Conservation (phyloP, 1,140 invertebrate genomes). For the Dryas iulia region DNA sequence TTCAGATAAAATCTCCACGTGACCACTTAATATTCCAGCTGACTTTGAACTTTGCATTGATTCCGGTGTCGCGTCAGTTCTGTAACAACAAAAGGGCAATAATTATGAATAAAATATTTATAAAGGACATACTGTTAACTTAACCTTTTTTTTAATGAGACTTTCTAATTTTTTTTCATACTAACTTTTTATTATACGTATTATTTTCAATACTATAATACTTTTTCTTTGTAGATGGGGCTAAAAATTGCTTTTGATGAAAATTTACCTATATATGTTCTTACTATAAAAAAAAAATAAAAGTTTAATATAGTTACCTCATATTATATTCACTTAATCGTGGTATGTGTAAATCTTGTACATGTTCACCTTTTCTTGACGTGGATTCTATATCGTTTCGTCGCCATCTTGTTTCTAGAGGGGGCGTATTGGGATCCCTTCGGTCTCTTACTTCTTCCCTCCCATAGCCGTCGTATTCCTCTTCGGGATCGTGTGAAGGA, state of each 20-base stretch:
- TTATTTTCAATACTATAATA: too few relatives aligned
- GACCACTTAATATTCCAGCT: slow-evolving; percentile 62
- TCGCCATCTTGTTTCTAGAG: slow-evolving; percentile 55
- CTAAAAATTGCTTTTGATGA: too few relatives aligned
- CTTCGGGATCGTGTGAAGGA: slow-evolving; percentile 83
- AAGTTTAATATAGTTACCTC: slow-evolving; percentile 47
- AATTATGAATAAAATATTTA: too few relatives aligned
- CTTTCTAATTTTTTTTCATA: too few relatives aligned
- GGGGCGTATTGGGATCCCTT: slow-evolving; percentile 51
- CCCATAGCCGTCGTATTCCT: slow-evolving; percentile 79
- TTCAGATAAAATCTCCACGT: slow-evolving; percentile 74
- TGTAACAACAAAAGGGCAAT: slow-evolving; percentile 61
- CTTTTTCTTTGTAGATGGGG: too few relatives aligned
- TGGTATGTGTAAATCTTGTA: slow-evolving; percentile 82
- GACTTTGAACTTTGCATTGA: slow-evolving; percentile 69
- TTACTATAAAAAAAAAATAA: too few relatives aligned
- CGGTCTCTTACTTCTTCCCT: slow-evolving; percentile 62
- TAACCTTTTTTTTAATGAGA: too few relatives aligned
- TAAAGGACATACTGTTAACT: too few relatives aligned
- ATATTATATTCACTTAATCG: slow-evolving; percentile 79
- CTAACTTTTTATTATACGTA: too few relatives aligned
- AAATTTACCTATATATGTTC: too few relatives aligned
- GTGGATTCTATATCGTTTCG: slow-evolving; percentile 53
- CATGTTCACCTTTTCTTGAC: slow-evolving; percentile 45
- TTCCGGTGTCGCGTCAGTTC: slow-evolving; percentile 63